Conservation (phyloP, 2,113 vertebrate species). For the Hipposideros armiger region DNA sequence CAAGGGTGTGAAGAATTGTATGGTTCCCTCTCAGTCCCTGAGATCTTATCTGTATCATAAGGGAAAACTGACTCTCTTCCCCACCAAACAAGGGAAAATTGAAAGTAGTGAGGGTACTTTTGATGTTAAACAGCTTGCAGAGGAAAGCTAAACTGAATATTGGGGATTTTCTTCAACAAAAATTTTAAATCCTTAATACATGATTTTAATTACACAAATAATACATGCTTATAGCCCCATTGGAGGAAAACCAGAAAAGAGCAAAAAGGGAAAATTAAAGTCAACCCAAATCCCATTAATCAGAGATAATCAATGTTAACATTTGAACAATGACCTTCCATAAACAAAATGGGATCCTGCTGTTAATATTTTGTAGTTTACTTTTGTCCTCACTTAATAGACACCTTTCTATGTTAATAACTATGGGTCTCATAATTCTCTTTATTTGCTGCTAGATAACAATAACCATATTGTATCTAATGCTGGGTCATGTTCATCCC, state of each 20-base stretch:
- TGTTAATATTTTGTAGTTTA: background rate
- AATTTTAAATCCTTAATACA: background rate
- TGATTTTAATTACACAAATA: conserved; percentile 25
- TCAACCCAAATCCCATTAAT: background rate
- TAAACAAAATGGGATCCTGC: background rate
- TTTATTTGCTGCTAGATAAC: background rate
- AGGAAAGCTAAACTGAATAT: background rate
- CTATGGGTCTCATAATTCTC: background rate
- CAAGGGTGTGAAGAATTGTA: background rate
- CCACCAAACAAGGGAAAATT: background rate
- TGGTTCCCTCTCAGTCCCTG: background rate
- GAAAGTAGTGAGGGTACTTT: background rate
- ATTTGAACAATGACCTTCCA: background rate
- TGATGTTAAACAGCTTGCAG: background rate
- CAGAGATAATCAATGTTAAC: background rate
- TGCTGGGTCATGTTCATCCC: background rate
- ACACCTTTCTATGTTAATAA: background rate
- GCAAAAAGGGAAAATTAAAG: background rate
- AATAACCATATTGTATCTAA: background rate
- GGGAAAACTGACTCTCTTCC: background rate
- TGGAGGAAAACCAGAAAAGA: conserved; percentile 9
- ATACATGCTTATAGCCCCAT: background rate
- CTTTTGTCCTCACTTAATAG: background rate
- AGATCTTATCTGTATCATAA: background rate
- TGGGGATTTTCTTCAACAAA: background rate